Evolutionary conservation across 2,113 vertebrate genomes (phyloP).

Genomic region (Vulpes vulpes): DNA sequence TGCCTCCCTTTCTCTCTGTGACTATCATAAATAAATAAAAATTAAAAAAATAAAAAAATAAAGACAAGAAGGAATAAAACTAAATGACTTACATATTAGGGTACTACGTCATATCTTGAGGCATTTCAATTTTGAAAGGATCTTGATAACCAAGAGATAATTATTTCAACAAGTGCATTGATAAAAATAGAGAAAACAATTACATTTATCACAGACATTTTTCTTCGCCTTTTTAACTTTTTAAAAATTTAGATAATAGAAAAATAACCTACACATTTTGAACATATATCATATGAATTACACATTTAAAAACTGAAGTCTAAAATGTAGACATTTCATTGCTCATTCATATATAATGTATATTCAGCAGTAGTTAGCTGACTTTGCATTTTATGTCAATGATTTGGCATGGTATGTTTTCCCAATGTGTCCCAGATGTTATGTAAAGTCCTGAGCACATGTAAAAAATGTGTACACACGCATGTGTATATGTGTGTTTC

Average conservation of each 20-base stretch:
- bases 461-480: constrained; percentile 41
- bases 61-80: neutral
- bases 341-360: constrained; percentile 60
- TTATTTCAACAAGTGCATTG: constrained; percentile 24
- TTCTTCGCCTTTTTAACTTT: neutral
- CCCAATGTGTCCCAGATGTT: constrained; percentile 79
- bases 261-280: constrained; percentile 37
- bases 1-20: no score
- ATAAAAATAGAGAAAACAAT: constrained; percentile 27
- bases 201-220: constrained; percentile 31
- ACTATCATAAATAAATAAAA: no score
- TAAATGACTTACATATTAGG: neutral
- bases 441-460: constrained; percentile 47
- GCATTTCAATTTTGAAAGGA: constrained; percentile 8
- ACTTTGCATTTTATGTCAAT: constrained; percentile 74
- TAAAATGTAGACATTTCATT: constrained; percentile 61
- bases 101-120: neutral
- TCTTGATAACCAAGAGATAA: neutral
- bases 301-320: constrained; percentile 50
- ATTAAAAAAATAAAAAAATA: no score
- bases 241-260: constrained; percentile 52
- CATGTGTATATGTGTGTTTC: neutral
- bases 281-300: constrained; percentile 48
- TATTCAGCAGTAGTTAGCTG: constrained; percentile 52
- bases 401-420: constrained; percentile 72